Conservation (phyloP, 2,888 invertebrate genomes). For the Plebejus anna region DNA sequence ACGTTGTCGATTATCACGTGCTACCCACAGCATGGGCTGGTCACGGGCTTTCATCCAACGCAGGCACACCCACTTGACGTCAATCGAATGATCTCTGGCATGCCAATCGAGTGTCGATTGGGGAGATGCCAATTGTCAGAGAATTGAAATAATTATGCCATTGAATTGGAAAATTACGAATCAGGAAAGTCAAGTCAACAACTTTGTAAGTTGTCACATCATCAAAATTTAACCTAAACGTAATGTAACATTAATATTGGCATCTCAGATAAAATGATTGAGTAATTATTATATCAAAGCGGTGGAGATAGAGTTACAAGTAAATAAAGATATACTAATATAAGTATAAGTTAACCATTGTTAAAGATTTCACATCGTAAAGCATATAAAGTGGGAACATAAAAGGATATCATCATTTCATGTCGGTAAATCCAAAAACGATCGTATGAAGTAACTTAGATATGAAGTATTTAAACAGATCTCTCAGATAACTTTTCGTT, state of each 20-base stretch:
- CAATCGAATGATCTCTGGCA: constrained; percentile 37
- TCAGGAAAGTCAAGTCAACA: not conserved
- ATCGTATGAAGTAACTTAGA: not conserved
- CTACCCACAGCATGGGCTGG: not conserved
- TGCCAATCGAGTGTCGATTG: constrained; percentile 30
- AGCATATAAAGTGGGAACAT: no score
- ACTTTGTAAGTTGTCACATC: not conserved
- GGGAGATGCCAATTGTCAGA: not conserved
- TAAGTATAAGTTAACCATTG: no score
- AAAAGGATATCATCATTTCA: not conserved
- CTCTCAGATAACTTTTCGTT: not conserved
- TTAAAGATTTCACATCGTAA: no score
- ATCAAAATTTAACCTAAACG: not conserved
- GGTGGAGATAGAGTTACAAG: no score
- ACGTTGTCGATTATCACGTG: constrained; percentile 6
- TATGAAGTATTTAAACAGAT: not conserved
- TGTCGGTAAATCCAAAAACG: not conserved
- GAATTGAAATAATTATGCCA: constrained; percentile 19
- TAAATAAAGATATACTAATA: no score
- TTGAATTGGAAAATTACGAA: constrained; percentile 11
- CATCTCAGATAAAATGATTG: not conserved
- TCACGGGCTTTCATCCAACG: constrained; percentile 31
- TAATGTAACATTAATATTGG: not conserved
- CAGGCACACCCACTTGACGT: constrained; percentile 34
- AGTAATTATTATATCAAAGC: no score